Evolutionary conservation across 2,113 vertebrate genomes (phyloP).

Genomic region (Aspiorhynchus laticeps): DNA sequence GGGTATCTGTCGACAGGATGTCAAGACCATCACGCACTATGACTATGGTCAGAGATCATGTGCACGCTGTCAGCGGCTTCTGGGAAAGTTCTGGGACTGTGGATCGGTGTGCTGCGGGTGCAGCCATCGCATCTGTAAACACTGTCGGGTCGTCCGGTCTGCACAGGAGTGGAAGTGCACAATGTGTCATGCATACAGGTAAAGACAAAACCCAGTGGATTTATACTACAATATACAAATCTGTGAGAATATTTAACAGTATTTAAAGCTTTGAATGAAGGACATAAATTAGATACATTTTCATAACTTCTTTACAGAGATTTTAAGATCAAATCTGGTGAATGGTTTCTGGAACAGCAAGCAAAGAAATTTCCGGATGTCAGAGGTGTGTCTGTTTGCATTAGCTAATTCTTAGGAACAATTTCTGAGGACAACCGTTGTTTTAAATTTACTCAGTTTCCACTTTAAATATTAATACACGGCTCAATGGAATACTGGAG

Average conservation of each 20-base stretch:
- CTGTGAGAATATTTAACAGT: neutral
- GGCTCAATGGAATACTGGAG: neutral
- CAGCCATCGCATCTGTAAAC: constrained; percentile 87
- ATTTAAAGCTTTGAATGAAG: neutral
- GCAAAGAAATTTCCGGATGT: constrained; percentile 83
- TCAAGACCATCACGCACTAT: constrained; percentile 62
- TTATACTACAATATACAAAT: neutral
- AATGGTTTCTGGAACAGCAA: constrained; percentile 92
- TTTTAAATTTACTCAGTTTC: neutral
- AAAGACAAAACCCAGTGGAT: neutral
- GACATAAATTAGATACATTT: neutral
- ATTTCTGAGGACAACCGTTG: neutral
- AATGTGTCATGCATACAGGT: constrained; percentile 86
- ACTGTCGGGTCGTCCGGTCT: constrained; percentile 76
- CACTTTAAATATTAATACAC: neutral
- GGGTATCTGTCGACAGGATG: constrained; percentile 78
- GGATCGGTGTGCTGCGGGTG: constrained; percentile 86
- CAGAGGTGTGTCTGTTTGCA: constrained; percentile 72
- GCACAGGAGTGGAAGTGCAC: constrained; percentile 84
- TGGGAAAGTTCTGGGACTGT: constrained; percentile 83
- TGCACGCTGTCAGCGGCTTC: constrained; percentile 81
- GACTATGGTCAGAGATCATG: constrained; percentile 77
- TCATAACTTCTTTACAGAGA: constrained; percentile 74
- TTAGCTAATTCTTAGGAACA: neutral
- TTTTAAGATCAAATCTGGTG: constrained; percentile 87